phyloP scores from a whole-genome alignment of 2,888 invertebrate genomes.

The Dexiosoma caninum region DNA sequence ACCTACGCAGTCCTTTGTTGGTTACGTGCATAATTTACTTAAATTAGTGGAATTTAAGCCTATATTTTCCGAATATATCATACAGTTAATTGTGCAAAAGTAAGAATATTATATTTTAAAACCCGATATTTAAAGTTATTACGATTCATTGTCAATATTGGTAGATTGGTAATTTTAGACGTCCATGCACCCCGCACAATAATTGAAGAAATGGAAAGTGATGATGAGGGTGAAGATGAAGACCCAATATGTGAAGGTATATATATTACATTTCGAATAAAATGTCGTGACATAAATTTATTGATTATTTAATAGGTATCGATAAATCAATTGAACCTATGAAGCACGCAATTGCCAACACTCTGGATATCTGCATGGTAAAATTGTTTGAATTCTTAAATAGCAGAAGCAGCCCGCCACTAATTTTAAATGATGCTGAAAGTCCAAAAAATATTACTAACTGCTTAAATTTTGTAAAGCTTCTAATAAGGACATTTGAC shows the following conservation, averaged over 20 bases:
- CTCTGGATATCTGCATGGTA: slow-evolving; percentile 88
- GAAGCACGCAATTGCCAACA: slow-evolving; percentile 81
- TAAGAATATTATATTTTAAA: slow-evolving; percentile 77
- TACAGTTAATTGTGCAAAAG: slow-evolving; percentile 88
- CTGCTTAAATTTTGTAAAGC: slow-evolving; percentile 78
- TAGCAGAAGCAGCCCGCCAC: slow-evolving; percentile 66
- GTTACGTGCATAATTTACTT: slow-evolving; percentile 88
- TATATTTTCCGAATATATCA: slow-evolving; percentile 82
- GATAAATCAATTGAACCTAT: slow-evolving; percentile 67
- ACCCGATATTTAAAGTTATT: neutral
- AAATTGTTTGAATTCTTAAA: slow-evolving; percentile 84
- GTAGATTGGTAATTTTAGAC: slow-evolving; percentile 86
- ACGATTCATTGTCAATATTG: neutral
- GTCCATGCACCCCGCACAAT: slow-evolving; percentile 82
- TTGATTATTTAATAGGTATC: neutral
- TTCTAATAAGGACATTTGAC: slow-evolving; percentile 85
- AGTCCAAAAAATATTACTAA: slow-evolving; percentile 79
- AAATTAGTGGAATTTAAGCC: slow-evolving; percentile 87
- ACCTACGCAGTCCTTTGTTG: slow-evolving; percentile 83
- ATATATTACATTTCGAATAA: neutral
- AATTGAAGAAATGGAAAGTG: slow-evolving; percentile 79
- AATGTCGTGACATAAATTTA: neutral
- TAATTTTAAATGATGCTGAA: slow-evolving; percentile 68
- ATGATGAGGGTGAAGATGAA: slow-evolving; percentile 78
- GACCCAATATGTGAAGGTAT: slow-evolving; percentile 70